Percentiles rank a stretch among this genome's conserved stretches.
Evolutionary conservation across 2,888 invertebrate species (phyloP).

Genomic region (Xanthostigma xanthostigma): DNA sequence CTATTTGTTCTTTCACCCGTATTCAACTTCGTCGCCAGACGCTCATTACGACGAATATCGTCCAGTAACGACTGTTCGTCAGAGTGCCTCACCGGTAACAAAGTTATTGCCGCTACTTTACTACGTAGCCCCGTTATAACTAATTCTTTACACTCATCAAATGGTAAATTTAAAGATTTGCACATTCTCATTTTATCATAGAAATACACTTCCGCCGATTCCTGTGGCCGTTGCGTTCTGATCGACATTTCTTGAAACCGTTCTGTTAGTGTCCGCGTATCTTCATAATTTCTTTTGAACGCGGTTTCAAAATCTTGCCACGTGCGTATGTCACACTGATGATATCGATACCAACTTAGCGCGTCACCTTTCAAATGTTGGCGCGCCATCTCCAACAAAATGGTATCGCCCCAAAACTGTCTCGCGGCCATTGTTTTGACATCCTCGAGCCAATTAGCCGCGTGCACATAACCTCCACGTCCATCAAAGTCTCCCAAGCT

Average conservation of each 20-base stretch:
- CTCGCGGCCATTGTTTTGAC: conserved; percentile 1
- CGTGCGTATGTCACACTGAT: not conserved
- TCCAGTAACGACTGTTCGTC: not conserved
- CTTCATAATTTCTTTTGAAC: not conserved
- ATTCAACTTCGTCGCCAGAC: too few species aligned
- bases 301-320: not conserved
- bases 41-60: too few species aligned
- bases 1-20: too few species aligned
- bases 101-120: not conserved
- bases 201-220: not conserved
- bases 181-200: conserved; percentile 4
- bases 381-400: conserved; percentile 3
- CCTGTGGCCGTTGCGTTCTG: not conserved
- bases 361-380: conserved; percentile 2
- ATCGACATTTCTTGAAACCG: too few species aligned
- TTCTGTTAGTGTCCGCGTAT: too few species aligned
- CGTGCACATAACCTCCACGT: not conserved
- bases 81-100: not conserved
- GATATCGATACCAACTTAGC: conserved; percentile 2
- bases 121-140: not conserved
- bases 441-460: not conserved
- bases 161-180: not conserved
- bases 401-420: conserved; percentile 4
- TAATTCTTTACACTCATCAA: not conserved
- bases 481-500: conserved; percentile 1